phyloP scores from a whole-genome alignment of 30 jellyfish, hydroid and myxozoan genomes.

The Aurelia aurita complex sp. Pacific region DNA sequence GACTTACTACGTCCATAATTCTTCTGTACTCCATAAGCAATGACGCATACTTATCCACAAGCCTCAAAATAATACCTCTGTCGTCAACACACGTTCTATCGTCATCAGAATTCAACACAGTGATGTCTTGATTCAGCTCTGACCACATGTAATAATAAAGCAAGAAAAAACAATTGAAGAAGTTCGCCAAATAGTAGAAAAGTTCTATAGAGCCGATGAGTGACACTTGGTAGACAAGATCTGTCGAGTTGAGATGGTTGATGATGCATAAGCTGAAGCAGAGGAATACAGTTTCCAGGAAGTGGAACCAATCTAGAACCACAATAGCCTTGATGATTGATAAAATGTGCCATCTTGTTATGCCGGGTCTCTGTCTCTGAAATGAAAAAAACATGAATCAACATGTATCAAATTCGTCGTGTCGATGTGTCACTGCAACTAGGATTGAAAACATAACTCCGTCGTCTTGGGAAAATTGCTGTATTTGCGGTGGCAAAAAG shows the following conservation, averaged over 20 bases:
- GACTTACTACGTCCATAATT: conserved; percentile 75
- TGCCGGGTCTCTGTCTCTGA: conserved; percentile 80
- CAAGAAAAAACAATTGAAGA: conserved; percentile 78
- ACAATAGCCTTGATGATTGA: conserved; percentile 84
- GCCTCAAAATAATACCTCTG: conserved; percentile 37
- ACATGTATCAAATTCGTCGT: neutral
- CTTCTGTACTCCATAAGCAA: conserved; percentile 67
- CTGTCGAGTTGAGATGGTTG: conserved; percentile 89
- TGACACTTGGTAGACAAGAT: conserved; percentile 91
- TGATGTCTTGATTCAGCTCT: conserved; percentile 67
- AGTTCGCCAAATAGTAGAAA: conserved; percentile 75
- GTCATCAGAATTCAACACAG: conserved; percentile 64
- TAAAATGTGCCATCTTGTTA: conserved; percentile 79
- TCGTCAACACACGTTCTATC: conserved; percentile 9
- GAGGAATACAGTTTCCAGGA: conserved; percentile 83
- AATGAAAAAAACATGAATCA: neutral
- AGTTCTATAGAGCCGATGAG: conserved; percentile 84
- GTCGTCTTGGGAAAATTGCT: too few relatives aligned
- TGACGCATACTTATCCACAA: conserved; percentile 76
- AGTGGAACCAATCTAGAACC: conserved; percentile 96
- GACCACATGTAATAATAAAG: conserved; percentile 86
- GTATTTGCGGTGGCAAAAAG: neutral
- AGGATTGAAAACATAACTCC: neutral
- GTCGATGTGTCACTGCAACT: neutral
- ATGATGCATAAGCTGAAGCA: conserved; percentile 84